Evolutionary conservation across 1,140 invertebrate genomes (phyloP).

Genomic region (Zaprionus davidi): DNA sequence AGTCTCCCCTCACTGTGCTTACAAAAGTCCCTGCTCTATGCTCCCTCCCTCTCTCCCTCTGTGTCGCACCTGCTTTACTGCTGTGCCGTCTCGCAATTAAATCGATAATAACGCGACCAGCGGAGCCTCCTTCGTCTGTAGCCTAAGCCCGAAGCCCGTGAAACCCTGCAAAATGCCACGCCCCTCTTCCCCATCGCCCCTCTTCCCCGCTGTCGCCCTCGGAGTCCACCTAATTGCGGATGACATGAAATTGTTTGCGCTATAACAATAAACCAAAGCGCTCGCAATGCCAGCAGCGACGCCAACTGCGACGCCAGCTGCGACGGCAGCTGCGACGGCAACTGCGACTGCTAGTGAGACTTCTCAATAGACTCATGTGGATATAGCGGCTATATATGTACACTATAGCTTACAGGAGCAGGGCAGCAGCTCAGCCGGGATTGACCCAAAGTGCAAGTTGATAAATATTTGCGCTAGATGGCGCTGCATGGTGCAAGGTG

Average conservation of each 20-base stretch:
- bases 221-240: conserved; percentile 76
- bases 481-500: conserved; percentile 24
- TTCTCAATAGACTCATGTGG: not conserved
- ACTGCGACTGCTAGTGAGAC: not conserved
- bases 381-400: not conserved
- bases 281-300: conserved; percentile 10
- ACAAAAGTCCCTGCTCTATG: not conserved
- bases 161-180: conserved; percentile 6
- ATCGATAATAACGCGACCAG: conserved; percentile 48
- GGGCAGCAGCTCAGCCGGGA: conserved; percentile 9
- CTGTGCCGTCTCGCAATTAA: conserved; percentile 41
- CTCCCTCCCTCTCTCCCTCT: not conserved
- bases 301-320: not conserved
- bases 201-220: conserved; percentile 19
- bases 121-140: conserved; percentile 16
- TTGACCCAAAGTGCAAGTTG: conserved; percentile 39
- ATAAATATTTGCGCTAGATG: conserved; percentile 49
- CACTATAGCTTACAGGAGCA: conserved; percentile 5
- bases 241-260: conserved; percentile 80
- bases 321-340: not conserved
- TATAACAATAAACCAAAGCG: conserved; percentile 75
- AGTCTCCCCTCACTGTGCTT: not conserved
- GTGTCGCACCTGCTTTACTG: conserved; percentile 4
- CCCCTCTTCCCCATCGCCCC: not conserved
- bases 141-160: conserved; percentile 31